phyloP scores from a whole-genome alignment of 2,113 vertebrate genomes.

The Calidris pygmaea region DNA sequence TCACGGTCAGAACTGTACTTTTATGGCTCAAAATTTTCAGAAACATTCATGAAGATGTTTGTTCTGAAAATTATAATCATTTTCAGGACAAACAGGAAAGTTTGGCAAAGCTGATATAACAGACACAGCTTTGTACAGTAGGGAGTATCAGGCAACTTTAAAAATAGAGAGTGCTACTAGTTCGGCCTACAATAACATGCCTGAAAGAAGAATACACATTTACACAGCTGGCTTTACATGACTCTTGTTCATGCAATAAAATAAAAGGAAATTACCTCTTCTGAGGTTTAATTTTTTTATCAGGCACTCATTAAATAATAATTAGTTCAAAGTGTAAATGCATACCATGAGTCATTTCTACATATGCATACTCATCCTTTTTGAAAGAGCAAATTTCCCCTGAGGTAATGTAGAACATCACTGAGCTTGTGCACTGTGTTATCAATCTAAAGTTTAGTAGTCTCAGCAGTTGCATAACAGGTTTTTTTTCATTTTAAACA shows the following conservation, averaged over 20 bases:
- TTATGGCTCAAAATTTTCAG: background rate
- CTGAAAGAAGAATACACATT: constrained; percentile 54
- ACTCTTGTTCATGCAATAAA: constrained; percentile 16
- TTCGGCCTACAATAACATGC: constrained; percentile 49
- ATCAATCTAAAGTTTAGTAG: background rate
- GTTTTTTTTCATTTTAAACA: background rate
- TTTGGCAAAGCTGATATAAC: background rate
- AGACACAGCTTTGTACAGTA: background rate
- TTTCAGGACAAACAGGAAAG: background rate
- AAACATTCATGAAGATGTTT: background rate
- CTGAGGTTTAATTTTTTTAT: constrained; percentile 19
- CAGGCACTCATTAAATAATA: constrained; percentile 36
- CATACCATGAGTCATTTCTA: constrained; percentile 26
- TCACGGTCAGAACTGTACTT: background rate
- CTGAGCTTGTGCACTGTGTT: background rate
- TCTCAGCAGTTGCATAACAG: background rate
- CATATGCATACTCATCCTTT: background rate
- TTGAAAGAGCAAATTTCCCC: background rate
- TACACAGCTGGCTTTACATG: constrained; percentile 59
- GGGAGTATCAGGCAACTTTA: constrained; percentile 26
- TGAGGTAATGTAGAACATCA: constrained; percentile 1
- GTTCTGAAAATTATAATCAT: background rate
- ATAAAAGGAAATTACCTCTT: constrained; percentile 66
- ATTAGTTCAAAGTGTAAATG: constrained; percentile 56
- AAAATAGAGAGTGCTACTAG: constrained; percentile 23